phyloP scores from a whole-genome alignment of 2,888 invertebrate genomes.

The Nemurella pictetii region DNA sequence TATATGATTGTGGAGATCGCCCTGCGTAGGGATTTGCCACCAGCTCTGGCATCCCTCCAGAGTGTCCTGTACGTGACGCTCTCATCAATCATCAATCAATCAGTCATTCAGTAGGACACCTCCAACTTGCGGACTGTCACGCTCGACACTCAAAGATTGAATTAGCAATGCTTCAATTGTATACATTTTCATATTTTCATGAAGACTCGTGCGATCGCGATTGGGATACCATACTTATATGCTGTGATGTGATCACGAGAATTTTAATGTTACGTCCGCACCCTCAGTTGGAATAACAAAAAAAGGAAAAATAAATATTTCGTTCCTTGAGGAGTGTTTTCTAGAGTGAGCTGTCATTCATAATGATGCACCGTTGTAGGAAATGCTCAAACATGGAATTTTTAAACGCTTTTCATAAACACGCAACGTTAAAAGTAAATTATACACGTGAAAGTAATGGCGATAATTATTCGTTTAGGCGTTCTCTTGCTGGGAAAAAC shows the following conservation, averaged over 20 bases:
- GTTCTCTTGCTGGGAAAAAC: not conserved
- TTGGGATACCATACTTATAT: not conserved
- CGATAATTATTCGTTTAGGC: not conserved
- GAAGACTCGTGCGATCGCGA: slow-evolving; percentile 10
- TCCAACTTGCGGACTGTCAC: not conserved
- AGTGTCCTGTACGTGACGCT: not conserved
- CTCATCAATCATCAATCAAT: not conserved
- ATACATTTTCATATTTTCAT: slow-evolving; percentile 7
- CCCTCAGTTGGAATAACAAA: not conserved
- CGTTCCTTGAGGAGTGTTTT: too few species aligned
- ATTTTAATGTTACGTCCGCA: not conserved
- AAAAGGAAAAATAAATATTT: not conserved
- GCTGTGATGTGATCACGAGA: not conserved
- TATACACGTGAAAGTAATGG: not conserved
- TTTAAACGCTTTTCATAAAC: too few species aligned
- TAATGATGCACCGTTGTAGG: too few species aligned
- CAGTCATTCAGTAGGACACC: not conserved
- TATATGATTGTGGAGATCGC: not conserved
- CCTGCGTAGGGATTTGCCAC: not conserved
- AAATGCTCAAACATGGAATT: too few species aligned
- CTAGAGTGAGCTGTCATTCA: too few species aligned
- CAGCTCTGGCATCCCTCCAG: not conserved
- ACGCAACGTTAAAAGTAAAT: too few species aligned
- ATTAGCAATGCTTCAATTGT: slow-evolving; percentile 35
- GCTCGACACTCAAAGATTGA: not conserved